phyloP scores from a whole-genome alignment of 1,140 invertebrate genomes.

The Rhyzopertha dominica region DNA sequence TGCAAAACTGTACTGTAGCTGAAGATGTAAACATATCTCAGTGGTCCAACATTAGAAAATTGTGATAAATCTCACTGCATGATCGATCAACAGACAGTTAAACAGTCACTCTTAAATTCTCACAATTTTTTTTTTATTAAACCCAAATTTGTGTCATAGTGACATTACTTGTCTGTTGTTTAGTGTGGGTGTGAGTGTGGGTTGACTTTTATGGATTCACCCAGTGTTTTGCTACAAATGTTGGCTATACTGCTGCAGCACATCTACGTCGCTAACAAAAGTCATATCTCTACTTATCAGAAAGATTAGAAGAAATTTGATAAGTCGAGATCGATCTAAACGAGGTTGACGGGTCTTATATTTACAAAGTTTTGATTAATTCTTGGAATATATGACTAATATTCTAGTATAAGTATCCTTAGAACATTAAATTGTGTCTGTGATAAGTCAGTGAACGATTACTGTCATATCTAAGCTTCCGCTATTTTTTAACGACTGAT shows the following conservation, averaged over 20 bases:
- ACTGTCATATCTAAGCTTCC: too few relatives aligned
- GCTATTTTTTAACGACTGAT: too few relatives aligned
- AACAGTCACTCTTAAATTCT: neutral
- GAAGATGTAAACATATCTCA: constrained; percentile 44
- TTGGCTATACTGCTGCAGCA: constrained; percentile 42
- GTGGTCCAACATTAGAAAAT: constrained; percentile 44
- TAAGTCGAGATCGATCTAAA: constrained; percentile 29
- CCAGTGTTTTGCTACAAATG: constrained; percentile 44
- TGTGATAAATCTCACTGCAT: constrained; percentile 44
- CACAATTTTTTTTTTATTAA: neutral
- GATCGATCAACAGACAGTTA: constrained; percentile 15
- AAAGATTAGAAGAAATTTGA: constrained; percentile 19
- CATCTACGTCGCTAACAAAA: constrained; percentile 41
- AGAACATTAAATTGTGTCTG: constrained; percentile 17
- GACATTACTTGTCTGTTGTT: constrained; percentile 39
- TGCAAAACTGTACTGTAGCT: constrained; percentile 43
- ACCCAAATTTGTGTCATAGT: neutral
- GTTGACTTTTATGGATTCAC: constrained; percentile 39
- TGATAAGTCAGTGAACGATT: constrained; percentile 1
- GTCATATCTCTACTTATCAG: constrained; percentile 23
- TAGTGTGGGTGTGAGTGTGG: constrained; percentile 42
- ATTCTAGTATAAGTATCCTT: constrained; percentile 34
- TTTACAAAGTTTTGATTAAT: constrained; percentile 37
- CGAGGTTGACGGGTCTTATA: constrained; percentile 36
- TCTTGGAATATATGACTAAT: constrained; percentile 39